phyloP scores from a whole-genome alignment of 2,113 vertebrate species.

The Oxyura jamaicensis region DNA sequence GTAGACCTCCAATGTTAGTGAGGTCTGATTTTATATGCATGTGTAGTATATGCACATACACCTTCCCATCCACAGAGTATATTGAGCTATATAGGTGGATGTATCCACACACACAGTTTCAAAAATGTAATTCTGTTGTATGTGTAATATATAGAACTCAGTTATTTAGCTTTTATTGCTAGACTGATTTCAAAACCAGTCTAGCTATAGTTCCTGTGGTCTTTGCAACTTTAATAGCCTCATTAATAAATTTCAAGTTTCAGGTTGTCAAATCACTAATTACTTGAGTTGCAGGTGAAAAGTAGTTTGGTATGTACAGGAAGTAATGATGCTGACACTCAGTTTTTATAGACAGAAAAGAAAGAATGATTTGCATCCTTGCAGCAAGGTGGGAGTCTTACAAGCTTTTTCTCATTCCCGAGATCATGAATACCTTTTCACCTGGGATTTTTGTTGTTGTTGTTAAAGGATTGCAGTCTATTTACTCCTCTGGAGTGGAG shows the following conservation, averaged over 20 bases:
- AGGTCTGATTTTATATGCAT: constrained; percentile 13
- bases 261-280: constrained; percentile 56
- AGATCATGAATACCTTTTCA: background rate
- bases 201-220: background rate
- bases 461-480: background rate
- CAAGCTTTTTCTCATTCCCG: background rate
- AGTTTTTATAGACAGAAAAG: constrained; percentile 8
- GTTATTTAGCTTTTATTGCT: constrained; percentile 30
- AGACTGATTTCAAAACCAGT: constrained; percentile 34
- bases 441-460: background rate
- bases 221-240: constrained; percentile 62
- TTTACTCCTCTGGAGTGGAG: background rate
- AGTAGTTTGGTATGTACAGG: background rate
- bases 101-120: background rate
- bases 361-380: constrained; percentile 7
- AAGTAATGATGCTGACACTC: constrained; percentile 35
- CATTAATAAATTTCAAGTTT: constrained; percentile 63
- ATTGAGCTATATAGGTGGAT: background rate
- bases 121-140: background rate
- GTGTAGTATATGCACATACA: background rate
- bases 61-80: background rate
- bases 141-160: background rate
- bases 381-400: background rate
- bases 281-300: constrained; percentile 62
- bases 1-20: background rate